Conservation (phyloP, 37 sponge, comb jelly and placozoan species). For the Cladorhizidae sp. region DNA sequence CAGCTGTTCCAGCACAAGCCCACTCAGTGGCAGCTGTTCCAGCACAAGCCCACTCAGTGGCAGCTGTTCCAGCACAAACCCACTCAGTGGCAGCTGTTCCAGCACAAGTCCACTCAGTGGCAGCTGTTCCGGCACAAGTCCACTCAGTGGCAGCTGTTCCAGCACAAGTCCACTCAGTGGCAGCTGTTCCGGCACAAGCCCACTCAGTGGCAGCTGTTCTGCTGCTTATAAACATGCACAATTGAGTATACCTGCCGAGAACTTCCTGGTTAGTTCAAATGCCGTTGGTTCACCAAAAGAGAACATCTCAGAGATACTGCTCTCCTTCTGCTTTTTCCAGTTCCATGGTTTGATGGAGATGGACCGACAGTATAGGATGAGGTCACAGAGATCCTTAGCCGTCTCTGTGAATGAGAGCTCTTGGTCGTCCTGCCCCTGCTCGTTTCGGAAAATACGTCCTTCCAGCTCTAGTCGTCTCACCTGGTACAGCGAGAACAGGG, state of each 20-base stretch:
- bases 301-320: slow-evolving; percentile 70
- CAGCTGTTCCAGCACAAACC: too few relatives aligned
- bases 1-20: too few relatives aligned
- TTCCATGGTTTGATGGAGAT: slow-evolving; percentile 68
- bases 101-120: too few relatives aligned
- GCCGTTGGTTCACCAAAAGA: slow-evolving; percentile 71
- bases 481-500: neutral
- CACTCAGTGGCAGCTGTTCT: too few relatives aligned
- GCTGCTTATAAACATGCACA: too few relatives aligned
- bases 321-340: slow-evolving; percentile 45
- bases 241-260: slow-evolving; percentile 39
- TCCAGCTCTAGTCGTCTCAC: neutral
- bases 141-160: too few relatives aligned
- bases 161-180: too few relatives aligned
- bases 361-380: slow-evolving; percentile 58
- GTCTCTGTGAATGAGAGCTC: slow-evolving; percentile 34
- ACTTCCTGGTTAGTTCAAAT: slow-evolving; percentile 21
- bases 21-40: too few relatives aligned
- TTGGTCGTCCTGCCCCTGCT: slow-evolving; percentile 44
- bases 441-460: neutral
- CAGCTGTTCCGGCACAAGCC: too few relatives aligned
- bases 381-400: slow-evolving; percentile 22
- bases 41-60: too few relatives aligned
- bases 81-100: too few relatives aligned
- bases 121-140: too few relatives aligned